A percentile compares a stretch with the other conserved stretches of the same genome.
Evolutionary conservation across 2,113 vertebrate genomes (phyloP).

Genomic region (Rhinoptilus africanus): DNA sequence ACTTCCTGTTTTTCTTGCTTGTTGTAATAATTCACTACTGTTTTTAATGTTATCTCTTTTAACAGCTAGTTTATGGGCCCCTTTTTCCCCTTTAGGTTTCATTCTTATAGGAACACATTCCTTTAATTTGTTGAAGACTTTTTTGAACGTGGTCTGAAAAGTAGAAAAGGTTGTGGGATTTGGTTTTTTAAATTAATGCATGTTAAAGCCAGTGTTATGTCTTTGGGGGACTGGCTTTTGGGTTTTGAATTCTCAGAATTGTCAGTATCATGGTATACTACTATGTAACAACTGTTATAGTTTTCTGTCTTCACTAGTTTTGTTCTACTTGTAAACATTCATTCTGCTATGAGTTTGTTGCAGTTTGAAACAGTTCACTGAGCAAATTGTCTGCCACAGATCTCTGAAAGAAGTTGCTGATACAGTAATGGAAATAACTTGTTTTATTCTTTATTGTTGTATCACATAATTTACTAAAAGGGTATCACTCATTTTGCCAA

Average conservation of each 20-base stretch:
- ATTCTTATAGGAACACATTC: background rate
- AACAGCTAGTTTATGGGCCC: background rate
- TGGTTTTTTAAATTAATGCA: background rate
- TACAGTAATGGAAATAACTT: background rate
- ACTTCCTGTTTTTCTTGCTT: background rate
- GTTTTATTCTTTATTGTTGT: background rate
- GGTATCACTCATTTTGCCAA: background rate
- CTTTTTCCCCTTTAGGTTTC: background rate
- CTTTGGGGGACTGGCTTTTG: background rate
- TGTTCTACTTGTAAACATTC: background rate
- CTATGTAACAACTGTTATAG: background rate
- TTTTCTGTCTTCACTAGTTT: background rate
- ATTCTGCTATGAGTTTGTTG: background rate
- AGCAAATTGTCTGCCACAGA: background rate
- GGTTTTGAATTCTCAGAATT: background rate
- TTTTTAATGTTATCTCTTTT: background rate
- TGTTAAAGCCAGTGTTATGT: background rate
- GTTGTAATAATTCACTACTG: background rate
- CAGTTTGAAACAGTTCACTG: background rate
- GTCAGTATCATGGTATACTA: background rate
- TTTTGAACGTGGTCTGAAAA: background rate
- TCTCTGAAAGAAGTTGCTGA: background rate
- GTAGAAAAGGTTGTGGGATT: background rate
- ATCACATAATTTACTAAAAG: background rate
- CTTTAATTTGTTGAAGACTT: background rate